Percentiles rank a stretch among this genome's conserved stretches.
Evolutionary conservation across 2,113 vertebrate species (phyloP).

Genomic region (Siniperca knerii): DNA sequence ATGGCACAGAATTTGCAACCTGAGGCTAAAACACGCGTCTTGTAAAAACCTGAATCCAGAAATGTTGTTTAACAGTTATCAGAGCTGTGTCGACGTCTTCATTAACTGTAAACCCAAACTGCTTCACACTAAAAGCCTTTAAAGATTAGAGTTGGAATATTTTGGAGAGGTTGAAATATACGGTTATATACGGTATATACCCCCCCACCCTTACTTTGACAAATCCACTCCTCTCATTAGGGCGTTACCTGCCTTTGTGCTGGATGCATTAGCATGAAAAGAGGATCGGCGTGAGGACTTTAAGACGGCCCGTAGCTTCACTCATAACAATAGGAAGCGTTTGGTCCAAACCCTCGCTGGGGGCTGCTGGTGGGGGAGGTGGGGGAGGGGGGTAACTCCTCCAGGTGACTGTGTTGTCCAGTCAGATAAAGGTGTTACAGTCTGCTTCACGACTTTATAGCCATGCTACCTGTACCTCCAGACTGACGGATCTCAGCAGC

Average conservation of each 20-base stretch:
- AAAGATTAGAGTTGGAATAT: no score
- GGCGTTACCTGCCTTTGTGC: conserved; percentile 33
- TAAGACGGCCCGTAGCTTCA: conserved; percentile 6
- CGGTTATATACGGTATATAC: no score
- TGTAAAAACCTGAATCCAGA: background rate
- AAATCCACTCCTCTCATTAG: background rate
- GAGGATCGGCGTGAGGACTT: background rate
- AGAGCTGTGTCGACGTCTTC: no score
- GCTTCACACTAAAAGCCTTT: no score
- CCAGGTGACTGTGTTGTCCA: background rate
- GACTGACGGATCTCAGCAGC: no score
- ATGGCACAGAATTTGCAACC: background rate
- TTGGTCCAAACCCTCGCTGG: conserved; percentile 33
- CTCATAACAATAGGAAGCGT: conserved; percentile 29
- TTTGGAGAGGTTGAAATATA: no score
- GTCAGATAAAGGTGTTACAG: no score
- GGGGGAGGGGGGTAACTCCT: background rate
- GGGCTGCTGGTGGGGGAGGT: conserved; percentile 11
- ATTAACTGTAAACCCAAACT: no score
- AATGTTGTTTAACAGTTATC: no score
- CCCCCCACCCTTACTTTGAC: no score
- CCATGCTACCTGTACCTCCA: no score
- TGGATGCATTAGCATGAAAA: conserved; percentile 27
- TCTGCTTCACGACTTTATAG: no score
- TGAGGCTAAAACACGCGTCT: background rate